Evolutionary conservation across 2,113 vertebrate species (phyloP).

Genomic region (Calyptommatus sinebrachiatus): DNA sequence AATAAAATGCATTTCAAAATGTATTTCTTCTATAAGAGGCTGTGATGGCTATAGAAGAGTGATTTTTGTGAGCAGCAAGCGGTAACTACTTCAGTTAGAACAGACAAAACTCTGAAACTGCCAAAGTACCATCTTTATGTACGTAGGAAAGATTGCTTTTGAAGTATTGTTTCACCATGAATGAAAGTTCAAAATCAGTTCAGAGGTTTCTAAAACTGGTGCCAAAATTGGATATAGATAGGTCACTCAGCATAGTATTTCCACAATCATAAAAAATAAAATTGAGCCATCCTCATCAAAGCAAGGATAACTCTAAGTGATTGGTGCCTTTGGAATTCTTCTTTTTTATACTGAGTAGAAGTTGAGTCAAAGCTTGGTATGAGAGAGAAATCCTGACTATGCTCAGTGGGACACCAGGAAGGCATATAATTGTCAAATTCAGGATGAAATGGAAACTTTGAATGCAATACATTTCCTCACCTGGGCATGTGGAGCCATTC

Average conservation of each 20-base stretch:
- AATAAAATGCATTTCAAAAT: constrained; percentile 5
- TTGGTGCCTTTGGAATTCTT: neutral
- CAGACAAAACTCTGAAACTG: neutral
- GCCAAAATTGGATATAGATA: neutral
- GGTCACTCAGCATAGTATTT: neutral
- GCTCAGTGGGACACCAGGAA: neutral
- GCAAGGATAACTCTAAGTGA: neutral
- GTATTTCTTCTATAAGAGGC: neutral
- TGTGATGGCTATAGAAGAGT: neutral
- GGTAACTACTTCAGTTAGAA: constrained; percentile 4
- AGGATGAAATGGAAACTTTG: neutral
- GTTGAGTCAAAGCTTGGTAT: neutral
- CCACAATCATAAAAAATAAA: neutral
- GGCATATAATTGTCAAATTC: neutral
- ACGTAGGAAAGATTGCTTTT: neutral
- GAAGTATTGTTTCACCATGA: neutral
- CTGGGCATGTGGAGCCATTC: neutral
- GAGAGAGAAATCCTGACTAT: neutral
- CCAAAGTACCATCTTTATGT: neutral
- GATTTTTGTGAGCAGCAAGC: constrained; percentile 26
- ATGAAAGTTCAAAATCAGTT: neutral
- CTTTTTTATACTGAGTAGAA: neutral
- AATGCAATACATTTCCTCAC: no score
- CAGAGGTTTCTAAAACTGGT: neutral
- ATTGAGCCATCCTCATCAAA: constrained; percentile 12